Evolutionary conservation across 2,797 vertebrate species (phyloP).

Genomic region (Lutjanus argentimaculatus): DNA sequence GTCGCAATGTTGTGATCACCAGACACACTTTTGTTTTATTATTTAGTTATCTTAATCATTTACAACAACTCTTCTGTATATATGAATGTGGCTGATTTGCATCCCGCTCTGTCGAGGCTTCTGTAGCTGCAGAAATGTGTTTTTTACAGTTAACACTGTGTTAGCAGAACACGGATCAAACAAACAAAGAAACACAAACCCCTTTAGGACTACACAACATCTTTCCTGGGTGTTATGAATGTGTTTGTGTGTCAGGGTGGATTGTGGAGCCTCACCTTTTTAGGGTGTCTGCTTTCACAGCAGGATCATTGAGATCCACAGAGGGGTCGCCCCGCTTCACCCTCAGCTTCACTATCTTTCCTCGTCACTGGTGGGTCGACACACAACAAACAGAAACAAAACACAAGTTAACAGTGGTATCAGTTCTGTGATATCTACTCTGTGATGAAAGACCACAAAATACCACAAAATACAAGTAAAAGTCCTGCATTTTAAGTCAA

Average conservation of each 20-base stretch:
- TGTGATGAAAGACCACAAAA: too few species aligned
- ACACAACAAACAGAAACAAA: background rate
- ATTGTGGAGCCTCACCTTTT: too few species aligned
- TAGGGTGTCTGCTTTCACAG: too few species aligned
- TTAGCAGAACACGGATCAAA: too few species aligned
- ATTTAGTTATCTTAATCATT: too few species aligned
- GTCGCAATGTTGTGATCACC: background rate
- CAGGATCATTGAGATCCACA: too few species aligned
- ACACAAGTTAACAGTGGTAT: background rate
- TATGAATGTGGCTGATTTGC: too few species aligned
- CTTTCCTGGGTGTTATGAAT: background rate
- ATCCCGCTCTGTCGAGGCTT: background rate
- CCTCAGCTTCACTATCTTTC: background rate
- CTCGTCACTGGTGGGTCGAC: background rate
- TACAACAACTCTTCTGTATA: too few species aligned
- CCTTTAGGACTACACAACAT: too few species aligned
- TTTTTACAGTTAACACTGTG: background rate
- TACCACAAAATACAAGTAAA: too few species aligned
- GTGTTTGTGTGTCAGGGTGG: too few species aligned
- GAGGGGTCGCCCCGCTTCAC: background rate
- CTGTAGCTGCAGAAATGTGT: background rate
- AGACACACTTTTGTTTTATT: background rate
- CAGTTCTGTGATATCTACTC: background rate
- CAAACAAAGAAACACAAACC: background rate
- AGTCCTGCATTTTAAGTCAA: too few species aligned